Evolutionary conservation across 1,140 invertebrate genomes (phyloP).

Genomic region (Sinella curviseta): DNA sequence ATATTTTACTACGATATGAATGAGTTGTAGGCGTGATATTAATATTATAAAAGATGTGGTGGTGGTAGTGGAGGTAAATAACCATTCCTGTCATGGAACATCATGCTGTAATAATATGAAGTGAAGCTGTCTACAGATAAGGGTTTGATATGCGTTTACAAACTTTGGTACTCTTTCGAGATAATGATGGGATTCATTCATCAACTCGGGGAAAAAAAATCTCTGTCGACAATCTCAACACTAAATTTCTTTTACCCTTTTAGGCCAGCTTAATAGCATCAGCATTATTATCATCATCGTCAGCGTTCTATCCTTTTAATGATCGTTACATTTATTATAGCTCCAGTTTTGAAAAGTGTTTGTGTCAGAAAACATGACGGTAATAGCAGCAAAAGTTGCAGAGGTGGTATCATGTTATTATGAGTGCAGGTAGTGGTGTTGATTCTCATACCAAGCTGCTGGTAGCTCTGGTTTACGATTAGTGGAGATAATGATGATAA

Average conservation of each 20-base stretch:
- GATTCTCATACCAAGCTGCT: neutral
- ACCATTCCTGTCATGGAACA: neutral
- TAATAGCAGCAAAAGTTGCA: neutral
- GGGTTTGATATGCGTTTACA: neutral
- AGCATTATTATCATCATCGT: neutral
- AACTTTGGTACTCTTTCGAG: neutral
- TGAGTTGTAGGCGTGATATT: neutral
- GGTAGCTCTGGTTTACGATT: neutral
- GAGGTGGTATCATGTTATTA: neutral
- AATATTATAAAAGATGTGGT: neutral
- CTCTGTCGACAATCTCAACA: conserved; percentile 20
- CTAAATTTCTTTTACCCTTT: conserved; percentile 16
- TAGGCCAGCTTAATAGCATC: neutral
- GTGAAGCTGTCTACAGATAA: too few species aligned
- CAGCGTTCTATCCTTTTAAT: neutral
- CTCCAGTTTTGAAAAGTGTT: neutral
- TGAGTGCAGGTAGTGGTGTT: neutral
- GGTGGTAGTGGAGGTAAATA: neutral
- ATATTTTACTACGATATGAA: neutral
- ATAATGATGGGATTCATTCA: conserved; percentile 19
- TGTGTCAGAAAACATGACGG: neutral
- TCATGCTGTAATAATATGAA: neutral
- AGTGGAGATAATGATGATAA: neutral
- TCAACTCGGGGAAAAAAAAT: neutral
- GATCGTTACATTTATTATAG: neutral